phyloP scores from a whole-genome alignment of 1,140 invertebrate species.

The Cotesia glomerata region DNA sequence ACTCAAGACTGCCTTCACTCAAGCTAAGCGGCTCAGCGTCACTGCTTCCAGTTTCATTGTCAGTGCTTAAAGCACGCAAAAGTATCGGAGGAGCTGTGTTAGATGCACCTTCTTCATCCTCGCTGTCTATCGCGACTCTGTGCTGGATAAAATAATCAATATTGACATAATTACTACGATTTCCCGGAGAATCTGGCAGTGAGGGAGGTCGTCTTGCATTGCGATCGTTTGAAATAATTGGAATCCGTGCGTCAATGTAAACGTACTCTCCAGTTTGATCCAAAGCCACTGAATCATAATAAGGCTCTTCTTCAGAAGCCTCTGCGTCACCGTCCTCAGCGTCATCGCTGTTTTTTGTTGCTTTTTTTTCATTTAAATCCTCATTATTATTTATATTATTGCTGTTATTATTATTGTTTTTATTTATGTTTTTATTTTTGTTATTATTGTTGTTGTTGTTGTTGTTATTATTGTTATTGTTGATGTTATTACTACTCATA shows the following conservation, averaged over 20 bases:
- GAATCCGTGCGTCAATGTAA: constrained; percentile 72
- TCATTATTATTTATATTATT: constrained; percentile 35
- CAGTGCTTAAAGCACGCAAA: constrained; percentile 57
- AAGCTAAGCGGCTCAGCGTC: constrained; percentile 60
- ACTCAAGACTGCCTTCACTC: constrained; percentile 60
- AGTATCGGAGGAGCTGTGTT: constrained; percentile 58
- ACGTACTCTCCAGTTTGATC: constrained; percentile 82
- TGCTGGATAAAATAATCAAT: constrained; percentile 87
- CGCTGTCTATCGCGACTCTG: constrained; percentile 58
- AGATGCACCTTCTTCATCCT: constrained; percentile 55
- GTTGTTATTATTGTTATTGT: too few species aligned
- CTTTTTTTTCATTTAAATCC: constrained; percentile 51
- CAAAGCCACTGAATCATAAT: constrained; percentile 82
- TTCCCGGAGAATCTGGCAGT: constrained; percentile 76
- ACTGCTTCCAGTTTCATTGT: constrained; percentile 61
- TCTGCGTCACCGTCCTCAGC: constrained; percentile 63
- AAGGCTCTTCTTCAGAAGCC: constrained; percentile 72
- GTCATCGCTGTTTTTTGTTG: constrained; percentile 47
- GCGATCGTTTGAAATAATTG: constrained; percentile 51
- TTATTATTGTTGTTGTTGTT: too few species aligned
- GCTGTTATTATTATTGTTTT: too few species aligned
- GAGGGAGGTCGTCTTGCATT: constrained; percentile 53
- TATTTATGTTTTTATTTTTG: too few species aligned
- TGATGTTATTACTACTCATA: too few species aligned
- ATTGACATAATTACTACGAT: constrained; percentile 86